Evolutionary conservation across 2,888 invertebrate species (phyloP).

Genomic region (Anticlea derivata): DNA sequence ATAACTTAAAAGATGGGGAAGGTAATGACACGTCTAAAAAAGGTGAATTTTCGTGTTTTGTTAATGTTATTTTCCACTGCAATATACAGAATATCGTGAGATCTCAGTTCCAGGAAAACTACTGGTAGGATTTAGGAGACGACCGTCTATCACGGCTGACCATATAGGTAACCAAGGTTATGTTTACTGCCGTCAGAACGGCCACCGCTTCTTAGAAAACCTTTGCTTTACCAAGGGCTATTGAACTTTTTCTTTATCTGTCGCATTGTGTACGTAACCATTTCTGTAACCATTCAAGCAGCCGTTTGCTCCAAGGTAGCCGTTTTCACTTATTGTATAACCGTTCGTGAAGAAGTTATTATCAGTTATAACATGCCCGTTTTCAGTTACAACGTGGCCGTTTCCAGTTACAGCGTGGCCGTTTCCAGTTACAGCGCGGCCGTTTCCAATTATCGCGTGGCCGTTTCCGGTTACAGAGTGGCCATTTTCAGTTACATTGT

Average conservation of each 20-base stretch:
- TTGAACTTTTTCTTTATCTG: conserved; percentile 70
- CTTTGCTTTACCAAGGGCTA: conserved; percentile 41
- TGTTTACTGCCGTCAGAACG: neutral
- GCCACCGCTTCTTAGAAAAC: neutral
- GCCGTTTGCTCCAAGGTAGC: conserved; percentile 40
- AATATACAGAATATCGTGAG: too few species aligned
- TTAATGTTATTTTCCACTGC: too few species aligned
- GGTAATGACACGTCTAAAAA: too few species aligned
- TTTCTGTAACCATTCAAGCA: conserved; percentile 55
- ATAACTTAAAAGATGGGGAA: too few species aligned
- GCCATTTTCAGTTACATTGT: conserved; percentile 40
- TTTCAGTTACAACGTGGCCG: conserved; percentile 34
- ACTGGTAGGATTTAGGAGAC: neutral
- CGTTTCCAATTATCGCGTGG: conserved; percentile 36
- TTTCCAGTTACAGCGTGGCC: conserved; percentile 36
- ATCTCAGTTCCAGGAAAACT: too few species aligned
- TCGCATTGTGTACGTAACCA: conserved; percentile 46
- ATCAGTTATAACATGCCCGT: conserved; percentile 40
- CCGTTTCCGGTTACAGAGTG: conserved; percentile 40
- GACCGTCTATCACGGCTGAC: neutral
- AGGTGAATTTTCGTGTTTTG: too few species aligned
- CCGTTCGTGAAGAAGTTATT: conserved; percentile 18
- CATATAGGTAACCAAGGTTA: too few species aligned
- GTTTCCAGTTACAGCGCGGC: conserved; percentile 36
- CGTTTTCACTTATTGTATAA: conserved; percentile 29